phyloP scores from a whole-genome alignment of 2,113 vertebrate genomes.

The Pithys albifrons region DNA sequence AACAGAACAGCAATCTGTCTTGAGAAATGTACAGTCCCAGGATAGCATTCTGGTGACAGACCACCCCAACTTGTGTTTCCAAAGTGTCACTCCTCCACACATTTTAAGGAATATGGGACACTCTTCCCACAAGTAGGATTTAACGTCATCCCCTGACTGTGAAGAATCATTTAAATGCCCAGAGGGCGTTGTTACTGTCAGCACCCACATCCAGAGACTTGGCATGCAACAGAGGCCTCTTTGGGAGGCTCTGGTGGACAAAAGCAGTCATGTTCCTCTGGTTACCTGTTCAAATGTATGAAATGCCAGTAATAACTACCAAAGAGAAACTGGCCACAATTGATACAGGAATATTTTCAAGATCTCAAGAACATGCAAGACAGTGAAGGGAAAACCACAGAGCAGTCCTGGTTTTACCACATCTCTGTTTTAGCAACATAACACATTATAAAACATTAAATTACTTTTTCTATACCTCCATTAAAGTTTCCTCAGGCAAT shows the following conservation, averaged over 20 bases:
- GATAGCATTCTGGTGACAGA: slow-evolving; percentile 31
- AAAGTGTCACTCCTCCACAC: slow-evolving; percentile 8
- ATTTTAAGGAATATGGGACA: neutral
- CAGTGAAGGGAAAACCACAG: neutral
- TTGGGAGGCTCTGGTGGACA: neutral
- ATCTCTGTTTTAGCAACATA: neutral
- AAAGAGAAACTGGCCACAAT: neutral
- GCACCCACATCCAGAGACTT: neutral
- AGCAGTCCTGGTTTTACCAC: neutral
- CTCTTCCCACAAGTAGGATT: slow-evolving; percentile 23
- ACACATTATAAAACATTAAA: neutral
- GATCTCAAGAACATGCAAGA: neutral
- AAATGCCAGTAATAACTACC: neutral
- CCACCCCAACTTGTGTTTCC: neutral
- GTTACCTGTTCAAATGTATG: neutral
- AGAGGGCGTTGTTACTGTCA: neutral
- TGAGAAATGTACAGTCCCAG: neutral
- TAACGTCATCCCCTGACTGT: neutral
- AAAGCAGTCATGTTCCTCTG: neutral
- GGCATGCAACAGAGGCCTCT: neutral
- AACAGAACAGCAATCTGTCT: slow-evolving; percentile 28
- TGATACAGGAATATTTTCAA: neutral
- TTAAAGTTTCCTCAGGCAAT: slow-evolving; percentile 94
- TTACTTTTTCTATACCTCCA: slow-evolving; percentile 85
- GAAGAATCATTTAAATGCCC: neutral